These are phyloP conservation scores for Lagocephalus sceleratus DNA, from an alignment of 2,797 vertebrate species.

Conservation along the genomic window DNA sequence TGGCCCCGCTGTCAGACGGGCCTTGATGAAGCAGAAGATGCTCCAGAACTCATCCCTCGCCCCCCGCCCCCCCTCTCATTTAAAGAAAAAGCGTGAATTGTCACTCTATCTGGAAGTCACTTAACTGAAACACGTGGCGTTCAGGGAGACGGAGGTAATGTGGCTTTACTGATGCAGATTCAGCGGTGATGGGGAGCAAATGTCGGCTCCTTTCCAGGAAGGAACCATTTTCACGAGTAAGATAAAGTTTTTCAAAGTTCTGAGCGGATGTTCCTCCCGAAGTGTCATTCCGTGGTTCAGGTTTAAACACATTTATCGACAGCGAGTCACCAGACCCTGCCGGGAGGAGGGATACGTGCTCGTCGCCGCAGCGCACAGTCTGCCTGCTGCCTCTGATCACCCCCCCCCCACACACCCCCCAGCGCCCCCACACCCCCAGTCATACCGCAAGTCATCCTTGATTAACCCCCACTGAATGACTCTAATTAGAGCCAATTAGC, in stretches of 20 bases:
- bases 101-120: too few species aligned
- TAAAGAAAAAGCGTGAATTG: too few species aligned
- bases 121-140: too few species aligned
- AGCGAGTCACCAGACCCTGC: slow-evolving; percentile 26
- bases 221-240: background rate
- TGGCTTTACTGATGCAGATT: too few species aligned
- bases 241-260: slow-evolving; percentile 14
- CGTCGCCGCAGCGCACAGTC: slow-evolving; percentile 28
- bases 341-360: slow-evolving; percentile 43
- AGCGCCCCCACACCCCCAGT: slow-evolving; percentile 45
- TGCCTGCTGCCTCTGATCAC: slow-evolving; percentile 45
- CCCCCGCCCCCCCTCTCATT: too few species aligned
- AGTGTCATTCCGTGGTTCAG: slow-evolving; percentile 9
- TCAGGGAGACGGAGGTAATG: too few species aligned
- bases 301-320: slow-evolving; percentile 35
- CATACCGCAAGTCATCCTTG: slow-evolving; percentile 73
- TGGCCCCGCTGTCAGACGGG: background rate
- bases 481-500: slow-evolving; percentile 93
- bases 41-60: background rate
- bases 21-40: background rate
- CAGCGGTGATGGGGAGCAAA: too few species aligned
- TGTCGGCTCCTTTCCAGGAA: background rate
- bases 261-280: slow-evolving; percentile 6
- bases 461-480: slow-evolving; percentile 88
- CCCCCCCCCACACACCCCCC: slow-evolving; percentile 49